Base-by-base conservation (phyloP, 2,113 vertebrate genomes). In the Probosciger aterrimus region DNA sequence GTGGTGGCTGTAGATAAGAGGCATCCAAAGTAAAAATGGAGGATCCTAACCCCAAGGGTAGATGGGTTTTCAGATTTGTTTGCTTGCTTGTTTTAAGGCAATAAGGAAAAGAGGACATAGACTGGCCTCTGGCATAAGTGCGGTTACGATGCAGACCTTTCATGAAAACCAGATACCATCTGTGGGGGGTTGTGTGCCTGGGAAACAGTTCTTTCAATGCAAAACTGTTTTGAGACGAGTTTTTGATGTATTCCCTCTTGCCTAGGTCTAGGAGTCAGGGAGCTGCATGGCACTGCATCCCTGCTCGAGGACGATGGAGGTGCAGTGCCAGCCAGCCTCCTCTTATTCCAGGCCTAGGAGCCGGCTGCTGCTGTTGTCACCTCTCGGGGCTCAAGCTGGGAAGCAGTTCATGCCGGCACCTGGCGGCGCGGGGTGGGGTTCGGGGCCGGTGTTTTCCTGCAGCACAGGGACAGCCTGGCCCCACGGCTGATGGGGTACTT, bases 61-160 rank as follows among this genome's bases (percentile, higher is more conserved):
- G 46, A 20, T 0, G 17, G 6, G 5, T 4, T 14, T 43, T 55
- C 49, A 13, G 30, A 16, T 86, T 33, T 22, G 16, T 39, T 69
- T 39, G 20, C 23, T 41, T 37, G 4, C 17, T 12, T 33, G 47
- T 49, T 52, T 37, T 6, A 31, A 63, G 43, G 14, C 16, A 25
- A 11, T 8, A 13, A 46, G 57, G 52, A 55, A 15, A 46, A 73
- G 37, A 77, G n/a, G 44, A 33, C 24, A 4, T 22, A 43, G 60
- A 15, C 11, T 8, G 7, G 41, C 74, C 30, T 35, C 35, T 0
- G 37, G 74, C n/a, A 8, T 18, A 20, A 9, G 24, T 23, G 43
- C 39, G 52, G 16, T 41, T 18, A 14, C 0, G 0, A 30, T 4
- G 7, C 7, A 1, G 4, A 16, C 19, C 27, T 9, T n/a, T 62